A percentile compares a stretch with the other conserved stretches of the same genome.
phyloP scores from a whole-genome alignment of 2,797 vertebrate species.

The Hypotaenidia philippensis region DNA sequence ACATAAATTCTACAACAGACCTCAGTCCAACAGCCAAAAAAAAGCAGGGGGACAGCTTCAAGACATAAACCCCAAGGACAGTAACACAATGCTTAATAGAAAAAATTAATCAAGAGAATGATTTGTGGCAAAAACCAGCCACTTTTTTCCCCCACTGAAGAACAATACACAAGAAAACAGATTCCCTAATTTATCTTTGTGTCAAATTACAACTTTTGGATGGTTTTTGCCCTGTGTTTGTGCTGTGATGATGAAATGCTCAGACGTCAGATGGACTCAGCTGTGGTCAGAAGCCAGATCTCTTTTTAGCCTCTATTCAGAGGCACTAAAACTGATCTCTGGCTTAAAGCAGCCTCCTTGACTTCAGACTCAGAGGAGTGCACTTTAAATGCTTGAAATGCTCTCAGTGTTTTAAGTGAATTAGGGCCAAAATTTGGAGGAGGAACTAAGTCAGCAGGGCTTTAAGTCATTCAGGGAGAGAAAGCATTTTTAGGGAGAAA shows the following conservation, averaged over 20 bases:
- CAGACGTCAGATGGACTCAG: accelerated
- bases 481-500: neutral
- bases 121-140: neutral
- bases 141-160: neutral
- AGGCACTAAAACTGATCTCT: neutral
- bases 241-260: neutral
- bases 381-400: neutral
- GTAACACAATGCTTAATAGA: neutral
- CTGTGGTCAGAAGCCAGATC: neutral
- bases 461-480: neutral
- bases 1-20: neutral
- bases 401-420: neutral
- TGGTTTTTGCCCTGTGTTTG: neutral
- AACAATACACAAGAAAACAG: neutral
- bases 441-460: neutral
- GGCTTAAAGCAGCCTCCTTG: neutral
- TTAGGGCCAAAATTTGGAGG: neutral
- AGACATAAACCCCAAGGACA: neutral
- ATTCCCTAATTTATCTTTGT: neutral
- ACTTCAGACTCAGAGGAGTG: neutral
- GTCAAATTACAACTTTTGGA: neutral
- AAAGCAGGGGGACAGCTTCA: neutral
- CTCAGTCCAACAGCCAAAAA: neutral
- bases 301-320: neutral
- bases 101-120: neutral